A percentile compares a stretch with the other conserved stretches of the same genome.
Conservation (phyloP, 2,113 vertebrate species). For the Amblyornis subalaris region DNA sequence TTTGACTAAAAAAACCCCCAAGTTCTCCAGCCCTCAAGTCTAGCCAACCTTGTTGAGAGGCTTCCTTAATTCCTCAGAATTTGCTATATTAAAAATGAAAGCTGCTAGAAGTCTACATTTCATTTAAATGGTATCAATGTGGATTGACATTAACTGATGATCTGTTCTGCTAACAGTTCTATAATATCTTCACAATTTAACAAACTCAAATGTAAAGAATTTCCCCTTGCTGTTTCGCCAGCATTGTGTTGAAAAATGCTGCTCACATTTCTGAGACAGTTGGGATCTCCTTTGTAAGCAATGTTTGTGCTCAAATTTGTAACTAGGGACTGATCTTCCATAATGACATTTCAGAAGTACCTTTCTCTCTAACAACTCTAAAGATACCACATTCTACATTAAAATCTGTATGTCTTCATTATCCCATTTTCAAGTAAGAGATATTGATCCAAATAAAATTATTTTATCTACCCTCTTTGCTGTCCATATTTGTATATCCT, state of each 20-base stretch:
- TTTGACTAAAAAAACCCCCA: fast-evolving
- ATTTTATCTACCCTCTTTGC: not conserved
- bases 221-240: not conserved
- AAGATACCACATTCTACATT: not conserved
- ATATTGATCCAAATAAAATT: not conserved
- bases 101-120: not conserved
- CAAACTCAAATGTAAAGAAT: not conserved
- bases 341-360: not conserved
- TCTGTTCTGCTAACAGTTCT: not conserved
- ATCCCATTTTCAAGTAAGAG: not conserved
- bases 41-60: not conserved
- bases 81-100: not conserved
- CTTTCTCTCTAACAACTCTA: not conserved
- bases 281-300: not conserved
- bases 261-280: not conserved
- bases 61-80: not conserved
- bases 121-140: not conserved
- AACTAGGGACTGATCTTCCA: not conserved
- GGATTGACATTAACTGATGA: not conserved
- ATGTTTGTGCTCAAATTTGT: not conserved
- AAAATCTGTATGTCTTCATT: not conserved
- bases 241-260: fast-evolving
- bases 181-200: not conserved
- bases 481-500: not conserved
- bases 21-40: not conserved